Evolutionary conservation across 1,140 invertebrate genomes (phyloP), one percentile per base, ranked within the genome.

Genomic region (Procambarus clarkii): DNA sequence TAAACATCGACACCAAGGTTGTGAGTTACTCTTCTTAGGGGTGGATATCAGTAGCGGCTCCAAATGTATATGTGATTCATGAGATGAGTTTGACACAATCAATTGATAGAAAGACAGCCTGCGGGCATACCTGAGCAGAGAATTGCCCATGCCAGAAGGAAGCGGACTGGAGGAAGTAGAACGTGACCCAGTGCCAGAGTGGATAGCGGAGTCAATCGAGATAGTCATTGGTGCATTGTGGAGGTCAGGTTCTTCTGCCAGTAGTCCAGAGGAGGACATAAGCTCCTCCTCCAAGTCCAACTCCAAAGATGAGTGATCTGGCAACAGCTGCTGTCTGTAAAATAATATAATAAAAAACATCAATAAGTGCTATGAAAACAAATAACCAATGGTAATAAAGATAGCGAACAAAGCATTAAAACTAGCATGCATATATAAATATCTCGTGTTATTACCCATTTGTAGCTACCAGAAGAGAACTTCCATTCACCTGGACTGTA

Each of bases 261-360:
- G 24, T 18, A 48, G 58, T 34, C 71, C 81, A 24, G 78, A 24
- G 11, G 86, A 44, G 45, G 80, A 88, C 91, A 80, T 76, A 21
- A 93, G 83, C 46, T 93, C 92, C 87, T 92, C 78, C 71, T 93
- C 92, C 76, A 93, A 71, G 78, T 93, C 92, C 58, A 93, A 74
- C 78, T 93, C 92, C 77, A 93, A 54, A 48, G 92, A 92, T n/a
- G 92, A 93, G 86, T 93, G 91, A 34, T 93, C 92, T 69, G 92
- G 92, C 48, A 93, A 64, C 58, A 93, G 74, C 78, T 93, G 89
- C 18, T 90, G 91, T 45, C 92, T 93, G 92, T 13, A 86, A 85
- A 50, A 50, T 54, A 9, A 54, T 54, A 8, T 0, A 34, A 1
- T 34, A 34, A 54, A 9, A 54, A 8, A 54, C 50, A 54, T 54